Percentiles rank a stretch among this genome's conserved stretches.
phyloP scores from a whole-genome alignment of 2,797 vertebrate genomes.

The Sebastes cheni region DNA sequence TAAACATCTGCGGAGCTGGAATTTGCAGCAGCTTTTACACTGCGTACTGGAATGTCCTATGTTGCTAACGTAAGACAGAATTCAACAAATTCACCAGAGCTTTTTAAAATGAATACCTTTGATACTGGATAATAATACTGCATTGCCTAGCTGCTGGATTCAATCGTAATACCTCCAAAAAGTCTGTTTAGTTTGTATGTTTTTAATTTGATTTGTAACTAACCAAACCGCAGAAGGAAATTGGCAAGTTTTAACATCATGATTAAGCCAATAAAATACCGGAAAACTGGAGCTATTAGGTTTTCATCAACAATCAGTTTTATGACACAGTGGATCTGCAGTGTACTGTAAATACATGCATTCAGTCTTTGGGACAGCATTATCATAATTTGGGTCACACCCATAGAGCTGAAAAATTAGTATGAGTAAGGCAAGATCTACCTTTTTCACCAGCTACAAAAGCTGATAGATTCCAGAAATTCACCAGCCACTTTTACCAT shows the following conservation, averaged over 20 bases:
- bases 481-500: not conserved
- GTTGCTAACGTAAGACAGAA: not conserved
- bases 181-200: not conserved
- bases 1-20: not conserved
- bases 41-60: constrained; percentile 21
- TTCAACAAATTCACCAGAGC: constrained; percentile 2
- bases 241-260: not conserved
- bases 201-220: not conserved
- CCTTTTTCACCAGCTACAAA: not conserved
- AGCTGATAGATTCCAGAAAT: not conserved
- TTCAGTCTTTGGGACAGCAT: constrained; percentile 46
- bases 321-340: not conserved
- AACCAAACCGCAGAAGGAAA: not conserved
- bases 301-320: not conserved
- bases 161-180: not conserved
- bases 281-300: not conserved
- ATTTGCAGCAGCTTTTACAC: not conserved
- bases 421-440: not conserved
- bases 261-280: not conserved
- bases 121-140: not conserved
- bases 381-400: constrained; percentile 5
- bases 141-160: not conserved
- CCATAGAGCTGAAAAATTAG: not conserved
- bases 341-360: constrained; percentile 3
- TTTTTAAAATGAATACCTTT: constrained; percentile 18